A percentile compares a stretch with the other conserved stretches of the same genome.
Conservation (phyloP, 2,797 vertebrate genomes). For the Gymnoscopelus microlampas region DNA sequence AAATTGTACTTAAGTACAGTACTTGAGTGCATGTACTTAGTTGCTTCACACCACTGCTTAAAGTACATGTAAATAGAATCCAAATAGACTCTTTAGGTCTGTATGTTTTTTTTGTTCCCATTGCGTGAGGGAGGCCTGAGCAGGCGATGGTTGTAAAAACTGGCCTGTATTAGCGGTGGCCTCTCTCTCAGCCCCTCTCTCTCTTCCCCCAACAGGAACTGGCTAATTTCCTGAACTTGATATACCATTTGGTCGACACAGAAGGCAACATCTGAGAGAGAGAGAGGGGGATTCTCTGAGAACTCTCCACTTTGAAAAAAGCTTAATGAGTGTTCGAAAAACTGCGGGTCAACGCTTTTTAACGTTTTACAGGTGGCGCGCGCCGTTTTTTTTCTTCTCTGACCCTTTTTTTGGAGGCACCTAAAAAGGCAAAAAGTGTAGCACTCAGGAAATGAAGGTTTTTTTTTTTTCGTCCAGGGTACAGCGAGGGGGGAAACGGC, state of each 20-base stretch:
- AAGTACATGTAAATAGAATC: neutral
- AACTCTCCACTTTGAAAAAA: constrained; percentile 60
- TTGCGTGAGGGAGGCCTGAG: constrained; percentile 42
- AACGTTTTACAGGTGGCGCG: constrained; percentile 74
- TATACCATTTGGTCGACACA: constrained; percentile 72
- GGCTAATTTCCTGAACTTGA: constrained; percentile 84
- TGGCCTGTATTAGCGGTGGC: constrained; percentile 51
- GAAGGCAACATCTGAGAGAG: constrained; percentile 71
- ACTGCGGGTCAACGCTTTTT: constrained; percentile 68
- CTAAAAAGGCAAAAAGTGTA: constrained; percentile 51
- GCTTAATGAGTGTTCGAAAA: constrained; percentile 72
- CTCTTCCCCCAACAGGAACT: constrained; percentile 81
- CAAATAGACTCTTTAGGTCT: constrained; percentile 1
- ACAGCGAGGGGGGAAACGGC: constrained; percentile 17
- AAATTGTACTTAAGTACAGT: too few relatives aligned
- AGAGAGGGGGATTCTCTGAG: constrained; percentile 50
- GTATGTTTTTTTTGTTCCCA: constrained; percentile 36
- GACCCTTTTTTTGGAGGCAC: constrained; percentile 37
- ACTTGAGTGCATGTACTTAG: too few relatives aligned
- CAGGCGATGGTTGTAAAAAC: constrained; percentile 39
- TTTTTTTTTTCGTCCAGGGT: constrained; percentile 3
- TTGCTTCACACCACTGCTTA: too few relatives aligned
- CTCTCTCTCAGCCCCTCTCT: constrained; percentile 37
- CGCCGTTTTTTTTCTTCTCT: constrained; percentile 27
- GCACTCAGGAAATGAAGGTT: constrained; percentile 66